Evolutionary conservation across 1,140 invertebrate species (phyloP), one percentile per base, ranked within the genome.

Genomic region (Zophobas morio): DNA sequence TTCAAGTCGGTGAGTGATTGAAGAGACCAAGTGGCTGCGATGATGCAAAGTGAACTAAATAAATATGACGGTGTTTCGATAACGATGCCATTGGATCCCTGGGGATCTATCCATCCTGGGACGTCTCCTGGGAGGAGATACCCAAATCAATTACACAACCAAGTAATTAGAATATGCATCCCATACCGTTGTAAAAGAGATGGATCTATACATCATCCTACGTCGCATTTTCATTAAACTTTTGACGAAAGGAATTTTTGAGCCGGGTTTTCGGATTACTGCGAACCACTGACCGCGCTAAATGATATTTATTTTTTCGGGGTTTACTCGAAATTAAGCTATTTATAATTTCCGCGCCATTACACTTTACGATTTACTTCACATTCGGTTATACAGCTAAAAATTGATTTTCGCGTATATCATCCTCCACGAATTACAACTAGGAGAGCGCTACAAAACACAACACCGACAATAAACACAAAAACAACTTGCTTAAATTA

Each of bases 131-230:
- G 40, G 80, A 81, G 70, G 74, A 76, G 76, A 78, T 79, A 81
- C 80, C 80, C 78, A 80, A 81, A 81, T 81, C 80, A 81, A 81
- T 81, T 81, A 81, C 78, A 76, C 78, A 78, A 76, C 51, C 78
- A 75, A 81, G 80, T 81, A 81, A 81, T 81, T 81, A 81, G 80
- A 81, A 81, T 81, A 81, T 81, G 80, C 80, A 81, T 75, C 60
- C 36, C 37, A 60, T 60, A 60, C 6, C 60, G 60, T 36, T 60
- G 37, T 66, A 36, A 42, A 40, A 42, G 60, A 66, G 60, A 34
- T 42, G 39, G 35, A n/a, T 66, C 60, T 66, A 66, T 66, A 42
- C 60, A 66, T 66, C 60, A 66, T 20, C 33, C 1, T 20, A 32
- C n/a, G 60, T 66, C 60, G 36, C n/a, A 37, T 60, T 60, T 60